These are phyloP conservation scores for Pongo pygmaeus DNA, from an alignment of 2,113 vertebrate genomes.

Conservation along the genomic window DNA sequence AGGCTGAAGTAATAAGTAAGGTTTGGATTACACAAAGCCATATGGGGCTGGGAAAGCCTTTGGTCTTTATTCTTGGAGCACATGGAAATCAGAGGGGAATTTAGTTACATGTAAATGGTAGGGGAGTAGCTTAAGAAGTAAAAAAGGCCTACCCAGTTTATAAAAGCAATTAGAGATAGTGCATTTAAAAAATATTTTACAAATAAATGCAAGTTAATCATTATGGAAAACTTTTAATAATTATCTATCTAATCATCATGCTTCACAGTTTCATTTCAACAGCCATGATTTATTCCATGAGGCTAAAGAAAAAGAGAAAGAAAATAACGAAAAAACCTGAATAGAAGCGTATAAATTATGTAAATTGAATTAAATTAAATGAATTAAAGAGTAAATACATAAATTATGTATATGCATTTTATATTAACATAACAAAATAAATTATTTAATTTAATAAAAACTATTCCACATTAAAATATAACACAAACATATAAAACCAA, in stretches of 20 bases:
- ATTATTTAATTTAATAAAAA: slow-evolving; percentile 3
- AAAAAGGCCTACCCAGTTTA: neutral
- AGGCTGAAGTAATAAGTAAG: neutral
- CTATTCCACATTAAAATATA: neutral
- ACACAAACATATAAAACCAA: neutral
- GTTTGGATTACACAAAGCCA: neutral
- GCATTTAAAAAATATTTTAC: neutral
- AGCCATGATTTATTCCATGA: neutral
- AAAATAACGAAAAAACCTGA: neutral
- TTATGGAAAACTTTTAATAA: slow-evolving; percentile 10
- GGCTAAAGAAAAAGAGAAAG: neutral
- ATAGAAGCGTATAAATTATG: neutral
- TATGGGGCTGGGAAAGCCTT: neutral
- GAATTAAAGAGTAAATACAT: neutral
- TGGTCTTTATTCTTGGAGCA: neutral
- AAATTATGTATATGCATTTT: neutral
- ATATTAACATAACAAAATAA: neutral
- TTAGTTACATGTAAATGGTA: neutral
- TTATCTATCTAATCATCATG: neutral
- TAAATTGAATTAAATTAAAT: neutral
- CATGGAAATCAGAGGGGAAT: neutral
- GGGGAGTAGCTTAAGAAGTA: neutral
- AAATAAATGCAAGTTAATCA: slow-evolving; percentile 10
- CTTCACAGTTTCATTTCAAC: neutral
- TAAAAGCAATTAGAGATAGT: neutral